Base-by-base conservation (phyloP, 1,140 invertebrate species). In the Pomacea maculata region DNA sequence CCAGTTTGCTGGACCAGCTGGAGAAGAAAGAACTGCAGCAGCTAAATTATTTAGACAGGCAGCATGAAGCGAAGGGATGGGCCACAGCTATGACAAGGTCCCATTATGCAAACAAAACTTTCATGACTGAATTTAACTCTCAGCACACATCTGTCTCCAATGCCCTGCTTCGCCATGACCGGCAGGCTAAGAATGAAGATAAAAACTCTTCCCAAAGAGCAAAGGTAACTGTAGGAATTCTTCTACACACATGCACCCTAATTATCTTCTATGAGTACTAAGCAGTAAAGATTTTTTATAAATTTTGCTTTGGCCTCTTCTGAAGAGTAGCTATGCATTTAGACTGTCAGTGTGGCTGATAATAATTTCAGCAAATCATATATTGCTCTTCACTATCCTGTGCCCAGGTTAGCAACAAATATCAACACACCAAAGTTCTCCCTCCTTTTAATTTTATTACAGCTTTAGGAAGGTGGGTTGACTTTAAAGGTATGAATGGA, bases 61-160 rank as follows among this genome's bases (percentile, higher is more conserved):
- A 83, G 73, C 86, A 88, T 65, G 89, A 89, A 72, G 17, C 85
- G 12, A 87, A 89, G 71, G 70, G 75, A 0, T 29, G 78, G 29
- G 15, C 86, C 34, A 79, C 81, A 34, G 86, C 89, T n/a, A 63
- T 86, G 57, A 83, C 82, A 54, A 86, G 87, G 76, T 76, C 83
- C 9, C 75, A 84, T 10, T 85, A 80, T n/a, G 83, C 85, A 67
- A 89, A 90, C 71, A 84, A 83, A 55, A 82, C 87, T 0, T 90
- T 91, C 82, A 85, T 89, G 61, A 83, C 86, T 25, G 89, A 90
- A 67, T 91, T 91, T 80, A 89, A 83, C 80, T 87, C 84, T 78
- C 90, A 91, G 83, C 90, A 91, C 75, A 90, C 89, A 14, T 90
- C 89, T 25, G 89, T 91, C 14, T 90, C 89, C 9, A 90, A 90